Evolutionary conservation across 2,888 invertebrate genomes (phyloP).

Genomic region (Caenorhabditis sp.): DNA sequence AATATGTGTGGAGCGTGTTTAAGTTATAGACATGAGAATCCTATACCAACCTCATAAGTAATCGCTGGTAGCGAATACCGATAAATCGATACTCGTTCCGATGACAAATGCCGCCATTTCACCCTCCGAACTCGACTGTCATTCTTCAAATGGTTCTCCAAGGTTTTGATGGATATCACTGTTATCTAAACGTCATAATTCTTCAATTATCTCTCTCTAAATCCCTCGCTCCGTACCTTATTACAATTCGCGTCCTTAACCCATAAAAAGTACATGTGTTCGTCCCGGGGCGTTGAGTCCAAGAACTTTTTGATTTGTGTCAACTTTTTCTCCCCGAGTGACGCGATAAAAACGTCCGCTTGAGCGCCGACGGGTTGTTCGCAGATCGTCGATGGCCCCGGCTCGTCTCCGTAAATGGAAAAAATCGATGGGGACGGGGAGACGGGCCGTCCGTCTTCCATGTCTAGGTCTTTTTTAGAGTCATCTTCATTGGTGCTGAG

Average conservation of each 20-base stretch:
- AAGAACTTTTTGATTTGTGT: conserved; percentile 65
- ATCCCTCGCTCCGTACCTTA: conserved; percentile 22
- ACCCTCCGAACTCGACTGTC: conserved; percentile 69
- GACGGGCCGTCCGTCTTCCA: conserved; percentile 49
- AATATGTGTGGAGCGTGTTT: conserved; percentile 1
- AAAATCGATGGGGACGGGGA: conserved; percentile 68
- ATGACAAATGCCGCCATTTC: conserved; percentile 72
- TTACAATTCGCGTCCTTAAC: conserved; percentile 64
- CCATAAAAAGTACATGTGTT: conserved; percentile 73
- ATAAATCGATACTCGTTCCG: conserved; percentile 71
- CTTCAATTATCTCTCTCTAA: neutral
- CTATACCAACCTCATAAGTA: conserved; percentile 64
- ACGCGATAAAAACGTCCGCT: conserved; percentile 71
- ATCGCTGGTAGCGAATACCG: conserved; percentile 71
- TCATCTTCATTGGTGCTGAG: conserved; percentile 58
- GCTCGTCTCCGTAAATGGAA: conserved; percentile 71
- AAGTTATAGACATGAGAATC: too few species aligned
- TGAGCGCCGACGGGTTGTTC: conserved; percentile 73
- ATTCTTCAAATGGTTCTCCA: conserved; percentile 72
- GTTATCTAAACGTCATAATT: conserved; percentile 62
- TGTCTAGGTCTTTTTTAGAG: conserved; percentile 40
- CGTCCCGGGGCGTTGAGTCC: conserved; percentile 69
- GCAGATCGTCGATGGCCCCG: conserved; percentile 68
- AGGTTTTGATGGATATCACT: conserved; percentile 70
- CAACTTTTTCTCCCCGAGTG: conserved; percentile 69